Base-by-base conservation (phyloP, 2,797 vertebrate species). In the Phalloptychus januarius region DNA sequence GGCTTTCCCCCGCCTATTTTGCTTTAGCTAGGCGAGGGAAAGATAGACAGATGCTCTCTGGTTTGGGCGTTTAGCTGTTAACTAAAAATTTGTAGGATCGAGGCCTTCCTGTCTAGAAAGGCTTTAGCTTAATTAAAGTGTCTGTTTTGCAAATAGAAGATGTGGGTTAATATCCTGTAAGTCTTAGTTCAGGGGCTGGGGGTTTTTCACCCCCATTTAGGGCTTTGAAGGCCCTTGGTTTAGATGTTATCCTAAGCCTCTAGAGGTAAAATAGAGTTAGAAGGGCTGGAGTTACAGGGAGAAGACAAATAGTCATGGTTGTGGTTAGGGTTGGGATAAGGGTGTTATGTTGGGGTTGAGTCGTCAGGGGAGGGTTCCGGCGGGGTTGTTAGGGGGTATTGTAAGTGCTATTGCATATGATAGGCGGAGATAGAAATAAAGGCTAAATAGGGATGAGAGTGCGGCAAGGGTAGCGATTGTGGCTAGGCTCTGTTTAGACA, bases 111-210 rank as follows among this genome's bases (percentile, higher is more conserved):
- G 15, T 87, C 90, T 92, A 94, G 89, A 0, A 85, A 87, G 81
- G 89, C 79, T 80, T 93, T 94, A 93, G 90, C 89, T 93, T 94
- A 94, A 94, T 93, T 79, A 94, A 92, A 94, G 91, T 76, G 23
- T 85, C 65, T 93, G 93, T 10, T 74, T 93, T 94, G 92, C 93
- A 92, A 85, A 61, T 65, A 94, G 79, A 15, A 79, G 83, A 92
- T 95, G 90, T 87, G 82, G 79, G 91, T 4, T 94, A 91, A 0
- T 76, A 0, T 88, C 92, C 78, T 20, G 89, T 77, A 93, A 58
- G 87, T 85, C 74, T 92, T 92, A 93, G 1, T 6, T 31, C 88
- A 91, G 82, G 40, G 75, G 4, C 25, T 93, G 81, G 54, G 77
- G 61, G 91, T 33, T 74, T 93, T 83, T 87, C 67, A 92, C 91